phyloP scores from a whole-genome alignment of 1,140 invertebrate genomes.

The Zaprionus taronus region DNA sequence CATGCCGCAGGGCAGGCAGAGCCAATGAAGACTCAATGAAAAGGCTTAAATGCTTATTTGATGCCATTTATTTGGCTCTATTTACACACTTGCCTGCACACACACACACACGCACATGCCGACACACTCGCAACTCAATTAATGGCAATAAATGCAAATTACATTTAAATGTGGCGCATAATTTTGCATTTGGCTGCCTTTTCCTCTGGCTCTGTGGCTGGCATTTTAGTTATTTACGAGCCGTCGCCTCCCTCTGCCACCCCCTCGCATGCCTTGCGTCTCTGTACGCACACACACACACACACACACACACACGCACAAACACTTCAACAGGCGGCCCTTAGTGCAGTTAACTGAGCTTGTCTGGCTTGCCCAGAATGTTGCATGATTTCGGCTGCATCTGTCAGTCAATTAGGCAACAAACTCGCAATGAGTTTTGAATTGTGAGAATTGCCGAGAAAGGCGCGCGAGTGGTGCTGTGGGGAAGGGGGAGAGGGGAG shows the following conservation, averaged over 20 bases:
- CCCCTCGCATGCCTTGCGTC: no score
- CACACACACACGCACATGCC: not conserved
- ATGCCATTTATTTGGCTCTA: slow-evolving; percentile 47
- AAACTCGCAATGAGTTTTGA: slow-evolving; percentile 9
- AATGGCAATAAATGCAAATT: slow-evolving; percentile 71
- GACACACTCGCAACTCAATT: slow-evolving; percentile 60
- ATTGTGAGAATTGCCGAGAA: slow-evolving; percentile 7
- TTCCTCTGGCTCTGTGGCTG: slow-evolving; percentile 23
- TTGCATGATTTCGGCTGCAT: slow-evolving; percentile 24
- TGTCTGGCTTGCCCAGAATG: slow-evolving; percentile 1
- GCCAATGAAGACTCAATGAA: slow-evolving; percentile 36
- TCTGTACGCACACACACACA: not conserved
- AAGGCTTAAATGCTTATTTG: slow-evolving; percentile 54
- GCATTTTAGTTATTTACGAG: slow-evolving; percentile 53
- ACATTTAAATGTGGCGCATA: slow-evolving; percentile 61
- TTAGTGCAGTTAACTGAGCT: slow-evolving; percentile 13
- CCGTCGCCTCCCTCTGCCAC: not conserved
- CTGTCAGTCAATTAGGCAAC: slow-evolving; percentile 24
- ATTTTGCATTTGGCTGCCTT: slow-evolving; percentile 63
- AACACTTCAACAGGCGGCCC: not conserved
- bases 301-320: not conserved
- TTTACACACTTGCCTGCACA: slow-evolving; percentile 30
- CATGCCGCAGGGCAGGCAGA: slow-evolving; percentile 20
- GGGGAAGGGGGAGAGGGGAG: not conserved
- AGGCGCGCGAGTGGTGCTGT: not conserved